Evolutionary conservation across 2,113 vertebrate species (phyloP), one percentile per base, ranked within the genome.

Genomic region (Malurus cyaneus): DNA sequence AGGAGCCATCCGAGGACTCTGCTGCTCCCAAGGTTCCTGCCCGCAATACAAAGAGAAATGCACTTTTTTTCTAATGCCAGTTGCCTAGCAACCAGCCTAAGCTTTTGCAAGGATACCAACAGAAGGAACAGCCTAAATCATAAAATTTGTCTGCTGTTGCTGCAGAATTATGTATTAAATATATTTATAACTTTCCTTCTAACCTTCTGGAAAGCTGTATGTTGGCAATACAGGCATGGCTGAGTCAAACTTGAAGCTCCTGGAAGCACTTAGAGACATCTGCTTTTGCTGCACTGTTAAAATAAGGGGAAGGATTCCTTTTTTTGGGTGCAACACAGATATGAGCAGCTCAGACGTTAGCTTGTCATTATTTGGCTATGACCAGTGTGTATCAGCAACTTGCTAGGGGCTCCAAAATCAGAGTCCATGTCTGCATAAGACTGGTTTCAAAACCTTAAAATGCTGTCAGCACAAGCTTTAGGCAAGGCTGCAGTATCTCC

Each of bases 11-110:
- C 4, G 74, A 97, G 96, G 96, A 92, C 93, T 92, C 93, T 65
- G 77, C 86, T 89, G 74, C 64, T 96, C 93, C 94, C 87, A 94
- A 82, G 80, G 88, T 91, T 97, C 94, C 88, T 93, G 89, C 79
- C 91, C 93, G 94, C 94, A 94, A 94, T 47, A 93, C 76, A 96
- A 95, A 96, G 89, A 97, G 93, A 96, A 96, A 94, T 79, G 85
- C 89, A 78, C 59, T 71, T 64, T 78, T 93, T 93, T 93, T 95
- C 26, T 12, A 19, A 90, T 93, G 82, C 65, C 72, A 79, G 98
- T 98, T 96, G 95, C 98, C 90, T 97, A 98, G 98, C 97, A 98
- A 98, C 98, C 81, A 94, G 85, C 83, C 96, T 96, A 94, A 96
- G 97, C 95, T 94, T 97, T 80, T 94, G 90, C 97, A 90, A 92